Evolutionary conservation across 2,797 vertebrate species (phyloP).

Genomic region (Rhyacichthys aspro): DNA sequence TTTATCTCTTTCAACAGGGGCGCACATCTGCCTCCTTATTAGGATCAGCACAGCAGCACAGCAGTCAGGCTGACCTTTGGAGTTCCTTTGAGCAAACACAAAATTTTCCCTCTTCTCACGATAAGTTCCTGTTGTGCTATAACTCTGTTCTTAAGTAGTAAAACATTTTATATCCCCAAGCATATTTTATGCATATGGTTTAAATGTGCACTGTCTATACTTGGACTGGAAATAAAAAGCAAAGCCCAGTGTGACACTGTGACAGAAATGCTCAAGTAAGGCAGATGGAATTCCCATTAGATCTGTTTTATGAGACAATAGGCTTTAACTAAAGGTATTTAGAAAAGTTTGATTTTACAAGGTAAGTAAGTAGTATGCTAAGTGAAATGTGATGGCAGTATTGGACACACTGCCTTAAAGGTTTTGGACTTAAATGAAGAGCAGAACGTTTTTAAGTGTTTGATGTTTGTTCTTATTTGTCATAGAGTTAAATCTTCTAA

Average conservation of each 20-base stretch:
- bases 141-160: constrained; percentile 53
- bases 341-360: constrained; percentile 57
- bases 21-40: constrained; percentile 57
- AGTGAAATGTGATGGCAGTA: constrained; percentile 39
- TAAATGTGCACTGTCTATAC: constrained; percentile 36
- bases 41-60: constrained; percentile 45
- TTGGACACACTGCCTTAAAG: constrained; percentile 24
- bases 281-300: constrained; percentile 65
- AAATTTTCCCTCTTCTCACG: constrained; percentile 53
- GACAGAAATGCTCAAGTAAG: constrained; percentile 47
- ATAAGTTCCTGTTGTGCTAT: constrained; percentile 38
- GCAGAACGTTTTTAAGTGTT: background rate
- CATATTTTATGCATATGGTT: constrained; percentile 47
- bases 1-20: constrained; percentile 24
- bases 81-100: constrained; percentile 51
- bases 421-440: constrained; percentile 3
- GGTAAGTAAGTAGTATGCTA: constrained; percentile 29
- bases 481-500: too few relatives aligned
- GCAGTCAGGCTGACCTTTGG: constrained; percentile 58
- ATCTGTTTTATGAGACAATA: constrained; percentile 61
- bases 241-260: constrained; percentile 46
- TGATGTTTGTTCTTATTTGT: too few relatives aligned
- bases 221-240: constrained; percentile 50
- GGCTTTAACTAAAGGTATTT: constrained; percentile 62
- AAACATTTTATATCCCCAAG: constrained; percentile 67